Evolutionary conservation across 2,113 vertebrate species (phyloP), one percentile per base, ranked within the genome.

Genomic region (Cyphomyrus discorhynchus): DNA sequence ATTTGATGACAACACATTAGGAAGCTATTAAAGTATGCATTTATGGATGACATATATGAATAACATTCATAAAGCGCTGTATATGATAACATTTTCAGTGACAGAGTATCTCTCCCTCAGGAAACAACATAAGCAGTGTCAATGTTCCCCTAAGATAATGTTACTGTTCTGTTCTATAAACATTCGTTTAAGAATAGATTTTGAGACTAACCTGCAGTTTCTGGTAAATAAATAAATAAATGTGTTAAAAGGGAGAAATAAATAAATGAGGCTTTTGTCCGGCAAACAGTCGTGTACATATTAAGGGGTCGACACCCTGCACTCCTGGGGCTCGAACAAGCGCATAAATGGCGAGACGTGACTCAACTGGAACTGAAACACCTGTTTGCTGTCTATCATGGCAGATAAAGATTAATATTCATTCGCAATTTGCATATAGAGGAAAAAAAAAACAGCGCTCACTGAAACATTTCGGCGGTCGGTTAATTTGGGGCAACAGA

Each of bases 391-490:
- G 46, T 86, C 85, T 35, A 50, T 86, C 46, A 50, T 11, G 2
- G 21, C 21, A 13, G 52, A 53, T 86, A 53, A 53, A 86, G 49
- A 86, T 86, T 50, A 86, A 86, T 86, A 86, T 86, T 86, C 85
- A 86, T 31, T 46, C 17, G 3, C 13, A 50, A 53, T 52, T 84
- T 88, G 87, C 52, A 56, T 62, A 70, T 47, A n/a, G 15, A 56
- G n/a, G 5, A 5, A 35, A 56, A 62, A 58, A 45, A 84, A 84
- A 39, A 24, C 80, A 47, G 42, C 19, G 19, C 45, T 15, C 42
- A 84, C 13, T 80, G 74, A 42, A 80, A 80, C 35, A 70, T 70
- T 70, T 70, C 74, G 21, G 74, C 15, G 35, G n/a, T 19, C 21
- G 82, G 82, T 47, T 47, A 84, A 84, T 84, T 46, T 84, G 45